Evolutionary conservation across 2,888 invertebrate species (phyloP).

Genomic region (Drosophila hamatofila): DNA sequence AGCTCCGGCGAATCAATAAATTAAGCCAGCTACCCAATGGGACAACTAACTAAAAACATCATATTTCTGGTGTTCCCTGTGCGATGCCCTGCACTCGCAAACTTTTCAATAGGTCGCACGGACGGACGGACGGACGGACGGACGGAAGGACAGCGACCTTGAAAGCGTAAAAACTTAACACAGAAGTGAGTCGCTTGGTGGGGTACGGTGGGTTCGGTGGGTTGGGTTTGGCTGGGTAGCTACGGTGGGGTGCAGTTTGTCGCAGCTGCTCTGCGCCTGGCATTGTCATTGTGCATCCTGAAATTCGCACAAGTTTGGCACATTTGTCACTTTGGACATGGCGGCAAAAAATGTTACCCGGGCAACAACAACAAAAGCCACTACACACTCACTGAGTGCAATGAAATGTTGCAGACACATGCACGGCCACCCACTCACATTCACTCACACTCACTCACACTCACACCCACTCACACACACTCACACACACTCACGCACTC

Average conservation of each 20-base stretch:
- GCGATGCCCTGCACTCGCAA: not conserved
- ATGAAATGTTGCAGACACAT: conserved; percentile 56
- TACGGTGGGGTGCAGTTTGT: not conserved
- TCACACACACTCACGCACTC: not conserved
- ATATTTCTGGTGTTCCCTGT: conserved; percentile 3
- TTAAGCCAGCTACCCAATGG: conserved; percentile 39
- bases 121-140: not conserved
- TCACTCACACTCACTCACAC: no score
- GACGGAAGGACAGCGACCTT: conserved; percentile 45
- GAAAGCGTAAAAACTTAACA: conserved; percentile 45
- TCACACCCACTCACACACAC: not conserved
- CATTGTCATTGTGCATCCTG: conserved; percentile 49
- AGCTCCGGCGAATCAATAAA: conserved; percentile 51
- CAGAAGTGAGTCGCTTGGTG: not conserved
- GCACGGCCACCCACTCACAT: not conserved
- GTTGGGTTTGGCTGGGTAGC: no score
- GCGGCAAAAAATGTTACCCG: conserved; percentile 15
- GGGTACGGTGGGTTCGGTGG: not conserved
- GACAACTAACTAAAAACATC: conserved; percentile 40
- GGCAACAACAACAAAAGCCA: conserved; percentile 9
- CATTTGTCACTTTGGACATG: conserved; percentile 63
- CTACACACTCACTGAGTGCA: conserved; percentile 44
- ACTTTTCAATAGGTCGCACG: not conserved
- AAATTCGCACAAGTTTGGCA: conserved; percentile 61
- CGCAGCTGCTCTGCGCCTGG: conserved; percentile 11